Evolutionary conservation across 1,140 invertebrate species (phyloP), one percentile per base, ranked within the genome.

Genomic region (Atta colombica): DNA sequence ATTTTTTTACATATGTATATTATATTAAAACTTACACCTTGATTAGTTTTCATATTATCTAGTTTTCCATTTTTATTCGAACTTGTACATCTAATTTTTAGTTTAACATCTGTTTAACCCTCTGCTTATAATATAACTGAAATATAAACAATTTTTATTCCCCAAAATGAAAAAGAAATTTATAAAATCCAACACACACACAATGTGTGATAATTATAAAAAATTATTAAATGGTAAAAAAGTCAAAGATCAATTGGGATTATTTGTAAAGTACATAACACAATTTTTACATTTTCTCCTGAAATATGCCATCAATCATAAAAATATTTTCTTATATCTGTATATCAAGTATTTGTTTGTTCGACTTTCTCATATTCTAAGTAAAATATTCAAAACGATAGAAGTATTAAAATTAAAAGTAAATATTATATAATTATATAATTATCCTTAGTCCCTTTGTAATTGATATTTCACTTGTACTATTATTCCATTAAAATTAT

Each of bases 121-220:
- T 91, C 91, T 88, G 87, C 89, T 87, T 87, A 91, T 92, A 93
- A 91, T 91, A 91, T 91, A 93, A 93, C 91, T 85, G 87, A 88
- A 92, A 91, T 93, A 84, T 92, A 91, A 90, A 92, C 88, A 90
- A 88, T 93, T 85, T 88, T 86, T 87, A 58, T 51, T 91, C 71
- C 69, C 85, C 89, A 68, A 66, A 45, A 88, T 92, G 74, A 88
- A 91, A 88, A 86, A 74, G 80, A 90, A 92, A 93, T 92, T 91
- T 91, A 92, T 91, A 92, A 94, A 92, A 90, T 93, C 87, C 88
- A 94, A 92, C 31, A 35, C 31, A 35, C 4, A 31, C 3, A 31
- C 87, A 92, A 92, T 90, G 2, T 80, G 85, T 91, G 87, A 90
- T 90, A 89, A 90, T 92, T 77, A 86, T 89, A 91, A 89, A 72